Evolutionary conservation across 2,113 vertebrate genomes (phyloP).

Genomic region (Ptychochromis oligacanthus): DNA sequence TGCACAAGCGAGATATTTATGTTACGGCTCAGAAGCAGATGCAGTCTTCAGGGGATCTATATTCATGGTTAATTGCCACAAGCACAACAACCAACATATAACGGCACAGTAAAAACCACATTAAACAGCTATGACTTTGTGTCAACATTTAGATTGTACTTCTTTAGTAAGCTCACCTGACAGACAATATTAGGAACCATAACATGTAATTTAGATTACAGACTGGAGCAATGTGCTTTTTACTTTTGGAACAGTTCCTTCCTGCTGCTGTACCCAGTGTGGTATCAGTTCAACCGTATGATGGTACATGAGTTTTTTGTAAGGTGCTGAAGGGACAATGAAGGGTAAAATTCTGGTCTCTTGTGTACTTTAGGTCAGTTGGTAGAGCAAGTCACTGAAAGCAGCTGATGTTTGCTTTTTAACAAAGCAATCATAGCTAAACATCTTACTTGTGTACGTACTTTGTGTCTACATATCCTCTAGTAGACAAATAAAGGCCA

Average conservation of each 20-base stretch:
- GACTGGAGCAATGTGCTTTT: neutral
- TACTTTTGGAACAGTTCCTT: neutral
- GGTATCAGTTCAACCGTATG: neutral
- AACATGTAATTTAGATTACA: neutral
- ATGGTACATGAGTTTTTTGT: conserved; percentile 6
- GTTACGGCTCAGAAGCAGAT: no score
- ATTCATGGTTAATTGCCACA: conserved; percentile 1
- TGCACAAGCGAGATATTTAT: neutral
- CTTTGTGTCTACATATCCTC: neutral
- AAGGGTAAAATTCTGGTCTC: neutral
- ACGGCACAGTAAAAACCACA: neutral
- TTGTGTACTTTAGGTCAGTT: neutral
- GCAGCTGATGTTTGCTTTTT: conserved; percentile 1
- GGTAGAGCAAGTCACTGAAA: neutral
- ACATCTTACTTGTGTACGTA: neutral
- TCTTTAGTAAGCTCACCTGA: neutral
- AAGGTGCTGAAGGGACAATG: neutral
- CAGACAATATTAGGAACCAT: rapidly evolving
- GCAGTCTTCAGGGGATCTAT: conserved; percentile 7
- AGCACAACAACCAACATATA: conserved; percentile 22
- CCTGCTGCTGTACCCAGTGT: neutral
- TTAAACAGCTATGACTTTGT: neutral
- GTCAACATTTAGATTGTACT: neutral
- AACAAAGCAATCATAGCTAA: neutral
- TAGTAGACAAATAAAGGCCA: neutral